Evolutionary conservation across 2,797 vertebrate genomes (phyloP).

Genomic region (Taenioides sp.): DNA sequence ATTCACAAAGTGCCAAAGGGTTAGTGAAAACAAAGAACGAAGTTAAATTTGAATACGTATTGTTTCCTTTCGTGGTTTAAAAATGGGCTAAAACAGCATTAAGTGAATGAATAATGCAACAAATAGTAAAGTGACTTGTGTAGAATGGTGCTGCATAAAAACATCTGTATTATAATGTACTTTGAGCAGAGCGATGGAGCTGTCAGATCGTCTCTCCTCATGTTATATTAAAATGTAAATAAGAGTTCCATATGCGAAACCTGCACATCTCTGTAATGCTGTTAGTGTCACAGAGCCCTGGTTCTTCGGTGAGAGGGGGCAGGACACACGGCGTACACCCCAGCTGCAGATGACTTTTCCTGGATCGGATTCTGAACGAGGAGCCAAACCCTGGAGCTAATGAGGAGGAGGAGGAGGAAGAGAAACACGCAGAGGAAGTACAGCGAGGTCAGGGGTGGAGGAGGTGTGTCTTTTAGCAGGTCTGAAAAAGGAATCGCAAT

Average conservation of each 20-base stretch:
- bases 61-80: too few species aligned
- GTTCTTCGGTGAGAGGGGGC: too few species aligned
- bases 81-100: too few species aligned
- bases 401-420: neutral
- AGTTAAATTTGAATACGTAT: too few species aligned
- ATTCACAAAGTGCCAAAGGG: too few species aligned
- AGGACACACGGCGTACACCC: neutral
- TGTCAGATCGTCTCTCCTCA: neutral
- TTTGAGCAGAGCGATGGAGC: neutral
- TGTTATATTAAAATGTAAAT: neutral
- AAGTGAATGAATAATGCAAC: neutral
- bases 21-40: too few species aligned
- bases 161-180: neutral
- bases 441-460: neutral
- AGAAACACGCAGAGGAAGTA: neutral
- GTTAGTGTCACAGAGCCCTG: too few species aligned
- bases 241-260: neutral
- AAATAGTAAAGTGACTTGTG: too few species aligned
- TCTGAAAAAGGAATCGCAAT: too few species aligned
- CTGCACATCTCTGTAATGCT: neutral
- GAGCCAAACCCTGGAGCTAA: neutral
- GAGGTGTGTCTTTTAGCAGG: too few species aligned
- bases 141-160: too few species aligned
- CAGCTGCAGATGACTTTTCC: neutral
- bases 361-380: neutral